Conservation (phyloP, 2,797 vertebrate species). For the Microctenopoma steveboyesi region DNA sequence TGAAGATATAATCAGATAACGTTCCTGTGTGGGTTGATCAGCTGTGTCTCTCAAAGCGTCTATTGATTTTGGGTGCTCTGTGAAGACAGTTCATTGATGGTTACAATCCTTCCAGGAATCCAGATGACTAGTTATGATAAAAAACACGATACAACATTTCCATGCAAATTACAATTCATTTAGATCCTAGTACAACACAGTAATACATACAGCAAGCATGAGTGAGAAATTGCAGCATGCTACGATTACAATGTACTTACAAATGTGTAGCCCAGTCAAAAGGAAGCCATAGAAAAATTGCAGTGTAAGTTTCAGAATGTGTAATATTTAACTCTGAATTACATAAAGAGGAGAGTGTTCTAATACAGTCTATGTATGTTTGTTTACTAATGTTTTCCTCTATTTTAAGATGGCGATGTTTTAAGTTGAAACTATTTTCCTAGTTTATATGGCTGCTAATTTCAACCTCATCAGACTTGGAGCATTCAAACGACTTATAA, state of each 20-base stretch:
- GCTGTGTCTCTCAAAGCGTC: slow-evolving; percentile 10
- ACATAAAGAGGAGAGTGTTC: neutral
- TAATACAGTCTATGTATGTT: too few relatives aligned
- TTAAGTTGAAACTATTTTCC: too few relatives aligned
- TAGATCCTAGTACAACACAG: slow-evolving; percentile 3
- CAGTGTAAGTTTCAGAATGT: neutral
- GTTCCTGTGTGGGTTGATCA: slow-evolving; percentile 6
- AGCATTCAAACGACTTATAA: too few relatives aligned
- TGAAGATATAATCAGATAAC: slow-evolving; percentile 9
- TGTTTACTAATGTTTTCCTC: too few relatives aligned
- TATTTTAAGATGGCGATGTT: too few relatives aligned
- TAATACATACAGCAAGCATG: neutral
- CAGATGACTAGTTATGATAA: slow-evolving; percentile 44
- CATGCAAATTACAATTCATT: slow-evolving; percentile 22
- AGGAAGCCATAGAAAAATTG: neutral
- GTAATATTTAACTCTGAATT: neutral
- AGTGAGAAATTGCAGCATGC: neutral
- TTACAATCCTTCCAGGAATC: slow-evolving; percentile 25
- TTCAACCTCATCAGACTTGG: too few relatives aligned
- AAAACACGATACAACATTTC: slow-evolving; percentile 1
- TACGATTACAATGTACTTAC: neutral
- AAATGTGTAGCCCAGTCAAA: neutral
- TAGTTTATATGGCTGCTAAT: too few relatives aligned
- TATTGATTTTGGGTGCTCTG: slow-evolving; percentile 7
- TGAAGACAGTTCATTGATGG: slow-evolving; percentile 9